Base-by-base conservation (phyloP, 2,888 invertebrate species). In the Lysandra bellargus region DNA sequence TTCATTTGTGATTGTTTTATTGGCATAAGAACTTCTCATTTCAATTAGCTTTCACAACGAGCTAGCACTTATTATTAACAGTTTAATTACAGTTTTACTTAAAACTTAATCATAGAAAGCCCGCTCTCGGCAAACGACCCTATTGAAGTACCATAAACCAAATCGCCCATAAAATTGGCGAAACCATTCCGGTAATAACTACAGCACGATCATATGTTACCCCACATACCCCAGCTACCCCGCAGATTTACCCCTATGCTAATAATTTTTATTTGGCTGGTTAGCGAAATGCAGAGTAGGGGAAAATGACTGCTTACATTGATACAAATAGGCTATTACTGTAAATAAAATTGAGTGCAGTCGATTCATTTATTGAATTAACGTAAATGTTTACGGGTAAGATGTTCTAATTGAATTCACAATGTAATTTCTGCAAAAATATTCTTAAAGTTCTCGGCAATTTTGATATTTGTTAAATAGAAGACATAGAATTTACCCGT, bases 121-220 rank as follows among this genome's bases (percentile, higher is more conserved):
- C 64, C 7, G 72, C 76, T 57, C 57, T 76, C 53, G 33, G 30
- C 76, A 17, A 57, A 53, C 30, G 33, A 1, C 76, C 37, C 75
- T 57, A 57, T 53, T 76, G 76, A 76, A 76, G 76, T 76, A 57
- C 79, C 33, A 79, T 79, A 75, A 82, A 82, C 79, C 80, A 79
- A 80, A 78, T 82, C 78, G 79, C 64, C 78, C 81, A 80, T 81
- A 80, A 82, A 82, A 82, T 82, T 80, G 81, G 78, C 77, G 40
- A 80, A 79, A 80, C 82, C 82, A 79, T 80, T 79, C 44, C 33
- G 17, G 79, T 75, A 79, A 79, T 79, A 79, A 76, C 60, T 61
- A 79, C 79, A 75, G 61, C 44, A 44, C 33, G 33, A 53, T 64
- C 79, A 76, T 79, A 75, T 79, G 79, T 79, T 60, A 60, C 74